Evolutionary conservation across 2,113 vertebrate species (phyloP), one percentile per base, ranked within the genome.

Genomic region (Cinclus mexicanus): DNA sequence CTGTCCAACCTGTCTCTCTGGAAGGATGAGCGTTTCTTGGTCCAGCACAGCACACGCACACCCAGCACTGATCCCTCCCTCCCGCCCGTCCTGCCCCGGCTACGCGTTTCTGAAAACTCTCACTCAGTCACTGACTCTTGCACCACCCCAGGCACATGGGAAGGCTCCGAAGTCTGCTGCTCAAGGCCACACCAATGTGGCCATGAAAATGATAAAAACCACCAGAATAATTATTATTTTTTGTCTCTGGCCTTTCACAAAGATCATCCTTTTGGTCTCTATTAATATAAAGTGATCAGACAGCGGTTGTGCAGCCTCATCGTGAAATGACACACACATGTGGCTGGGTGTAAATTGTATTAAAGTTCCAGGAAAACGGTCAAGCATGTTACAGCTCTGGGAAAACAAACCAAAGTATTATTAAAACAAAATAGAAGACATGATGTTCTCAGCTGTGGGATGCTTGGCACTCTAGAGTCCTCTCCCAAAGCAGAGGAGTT

Each of bases 1-100:
- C 33, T 7, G 0, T 10, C 65, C 52, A 67, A 2, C 31, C 39
- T 7, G 2, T 15, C 14, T 4, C 31, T 37, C 68, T 33, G 1
- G 25, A 67, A 61, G 42, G 64, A 39, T 29, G 20, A 3, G 68
- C 44, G 35, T 25, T 35, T n/a, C 39, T 39, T 21, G 28, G 49
- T 42, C 41, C 80, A 72, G 21, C 15, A 25, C 12, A 37, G 33
- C 14, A 76, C 15, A 57, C 2, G 1, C 4, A 31, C 10, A 26
- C 5, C 16, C 4, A 5, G 16, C 14, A n/a, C 14, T 21, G 35
- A 37, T 37, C 35, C 35, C 35, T 37, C 6, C 17, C 7, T 65
- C 39, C 56, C 78, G 55, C 46, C 15, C 44, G 3, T 6, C 49
- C 68, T 14, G 50, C 42, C 57, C 16, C 55, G 64, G n/a, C 18